Percentiles rank a stretch among this genome's conserved stretches.
Evolutionary conservation across 2,113 vertebrate genomes (phyloP).

Genomic region (Panurus biarmicus): DNA sequence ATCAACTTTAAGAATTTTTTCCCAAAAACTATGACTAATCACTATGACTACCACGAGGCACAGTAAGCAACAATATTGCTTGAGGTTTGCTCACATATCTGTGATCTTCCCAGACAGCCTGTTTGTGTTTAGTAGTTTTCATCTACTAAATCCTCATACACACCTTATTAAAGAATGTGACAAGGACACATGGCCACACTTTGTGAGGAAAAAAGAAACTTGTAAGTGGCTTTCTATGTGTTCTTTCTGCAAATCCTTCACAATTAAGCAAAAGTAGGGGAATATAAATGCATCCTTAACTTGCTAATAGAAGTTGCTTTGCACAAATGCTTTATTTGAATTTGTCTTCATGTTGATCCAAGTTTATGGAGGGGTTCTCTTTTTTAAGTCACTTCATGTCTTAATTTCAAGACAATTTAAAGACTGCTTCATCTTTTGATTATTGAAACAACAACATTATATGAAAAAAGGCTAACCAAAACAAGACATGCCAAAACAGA

Average conservation of each 20-base stretch:
- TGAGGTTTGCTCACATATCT: neutral
- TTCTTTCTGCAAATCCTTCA: neutral
- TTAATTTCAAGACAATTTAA: neutral
- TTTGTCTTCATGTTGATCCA: neutral
- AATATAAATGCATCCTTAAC: neutral
- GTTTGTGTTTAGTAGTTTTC: neutral
- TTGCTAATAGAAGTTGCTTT: neutral
- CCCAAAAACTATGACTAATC: neutral
- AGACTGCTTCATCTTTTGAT: neutral
- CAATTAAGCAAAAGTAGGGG: neutral
- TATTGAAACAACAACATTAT: neutral
- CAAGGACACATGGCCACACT: neutral
- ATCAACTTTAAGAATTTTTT: neutral
- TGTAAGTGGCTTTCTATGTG: neutral
- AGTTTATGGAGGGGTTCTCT: neutral
- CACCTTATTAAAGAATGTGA: neutral
- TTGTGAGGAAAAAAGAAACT: neutral
- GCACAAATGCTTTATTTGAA: neutral
- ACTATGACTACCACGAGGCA: neutral
- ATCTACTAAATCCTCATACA: neutral
- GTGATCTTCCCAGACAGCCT: neutral
- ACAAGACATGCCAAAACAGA: neutral
- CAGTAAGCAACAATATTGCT: neutral
- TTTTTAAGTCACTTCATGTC: neutral
- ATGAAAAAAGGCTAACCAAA: neutral